Base-by-base conservation (phyloP, 2,113 vertebrate species). In the Agapornis roseicollis region DNA sequence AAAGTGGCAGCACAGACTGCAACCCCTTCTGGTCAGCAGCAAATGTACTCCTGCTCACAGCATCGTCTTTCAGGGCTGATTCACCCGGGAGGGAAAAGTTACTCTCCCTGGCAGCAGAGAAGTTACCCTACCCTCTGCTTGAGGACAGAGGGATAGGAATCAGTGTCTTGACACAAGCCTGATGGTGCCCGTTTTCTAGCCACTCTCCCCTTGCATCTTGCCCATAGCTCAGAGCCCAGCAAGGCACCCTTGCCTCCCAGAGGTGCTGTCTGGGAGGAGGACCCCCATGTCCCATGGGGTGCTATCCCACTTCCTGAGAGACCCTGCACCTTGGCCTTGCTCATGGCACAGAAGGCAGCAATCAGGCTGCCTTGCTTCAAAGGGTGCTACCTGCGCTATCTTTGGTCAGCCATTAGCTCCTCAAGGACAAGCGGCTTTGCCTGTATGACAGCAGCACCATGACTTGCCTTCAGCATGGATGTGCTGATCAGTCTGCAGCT, bases 381-480 rank as follows among this genome's bases (percentile, higher is more conserved):
- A 35, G 61, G 27, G 24, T 2, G 1, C 28, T 63, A 3, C 47
- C 27, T 2, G 0, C 9, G 7, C 13, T 11, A 17, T n/a, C 68
- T 61, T 53, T 22, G 10, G 12, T 25, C 1, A 1, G 33, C 61
- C 16, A 6, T 20, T 35, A 49, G 31, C n/a, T 29, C 41, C 41
- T n/a, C 9, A 1, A 55, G 70, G 42, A 56, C 37, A n/a, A 56
- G 35, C 0, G 1, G 42, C 33, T 92, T 71, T 65, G 41, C 23
- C 73, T 27, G 7, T 14, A 1, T 15, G 55, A 13, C 42, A 69
- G 53, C 61, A 80, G 29, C 22, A 64, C 1, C 1, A 15, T 11
- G 60, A 11, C 13, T 44, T 42, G 24, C 82, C 47, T 68, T 44
- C 60, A 56, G 72, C 46, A 3, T 14, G 37, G 53, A 24, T 17